Evolutionary conservation across 1,140 invertebrate genomes (phyloP).

Genomic region (Trachymyrmex cornetzi): DNA sequence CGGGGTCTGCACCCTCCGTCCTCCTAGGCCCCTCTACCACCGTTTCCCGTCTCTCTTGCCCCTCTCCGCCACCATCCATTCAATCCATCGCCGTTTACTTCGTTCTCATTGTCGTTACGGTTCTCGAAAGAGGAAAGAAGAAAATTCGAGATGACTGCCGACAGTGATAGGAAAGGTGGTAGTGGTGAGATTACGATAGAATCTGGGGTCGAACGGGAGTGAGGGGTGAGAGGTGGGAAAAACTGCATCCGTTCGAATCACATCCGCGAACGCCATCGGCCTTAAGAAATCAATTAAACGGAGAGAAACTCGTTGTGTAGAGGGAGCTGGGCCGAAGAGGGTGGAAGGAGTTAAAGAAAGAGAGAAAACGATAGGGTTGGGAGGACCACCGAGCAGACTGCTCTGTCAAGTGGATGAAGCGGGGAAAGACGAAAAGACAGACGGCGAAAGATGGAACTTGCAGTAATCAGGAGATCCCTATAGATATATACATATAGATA

Average conservation of each 20-base stretch:
- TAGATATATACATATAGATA: conserved; percentile 37
- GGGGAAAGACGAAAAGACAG: conserved; percentile 80
- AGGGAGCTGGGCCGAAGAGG: conserved; percentile 29
- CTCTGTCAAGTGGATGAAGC: conserved; percentile 80
- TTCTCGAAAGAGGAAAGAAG: conserved; percentile 67
- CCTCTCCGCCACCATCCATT: conserved; percentile 42
- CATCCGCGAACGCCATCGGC: conserved; percentile 83
- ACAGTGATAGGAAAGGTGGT: conserved; percentile 39
- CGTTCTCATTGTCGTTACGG: conserved; percentile 52
- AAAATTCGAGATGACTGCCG: conserved; percentile 68
- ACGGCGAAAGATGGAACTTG: conserved; percentile 82
- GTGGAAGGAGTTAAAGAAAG: conserved; percentile 33
- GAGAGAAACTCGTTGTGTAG: conserved; percentile 72
- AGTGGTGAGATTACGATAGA: conserved; percentile 24
- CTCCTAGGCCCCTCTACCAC: conserved; percentile 30
- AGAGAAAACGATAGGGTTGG: conserved; percentile 32
- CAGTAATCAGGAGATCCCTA: conserved; percentile 82
- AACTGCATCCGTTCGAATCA: conserved; percentile 81
- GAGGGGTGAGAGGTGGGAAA: conserved; percentile 70
- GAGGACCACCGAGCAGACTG: conserved; percentile 61
- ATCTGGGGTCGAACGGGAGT: conserved; percentile 43
- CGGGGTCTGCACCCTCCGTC: conserved; percentile 61
- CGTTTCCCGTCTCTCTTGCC: conserved; percentile 50
- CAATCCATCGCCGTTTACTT: conserved; percentile 59
- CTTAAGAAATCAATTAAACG: conserved; percentile 86